Evolutionary conservation across 2,888 invertebrate genomes (phyloP).

Genomic region (Monoplex corrugatus): DNA sequence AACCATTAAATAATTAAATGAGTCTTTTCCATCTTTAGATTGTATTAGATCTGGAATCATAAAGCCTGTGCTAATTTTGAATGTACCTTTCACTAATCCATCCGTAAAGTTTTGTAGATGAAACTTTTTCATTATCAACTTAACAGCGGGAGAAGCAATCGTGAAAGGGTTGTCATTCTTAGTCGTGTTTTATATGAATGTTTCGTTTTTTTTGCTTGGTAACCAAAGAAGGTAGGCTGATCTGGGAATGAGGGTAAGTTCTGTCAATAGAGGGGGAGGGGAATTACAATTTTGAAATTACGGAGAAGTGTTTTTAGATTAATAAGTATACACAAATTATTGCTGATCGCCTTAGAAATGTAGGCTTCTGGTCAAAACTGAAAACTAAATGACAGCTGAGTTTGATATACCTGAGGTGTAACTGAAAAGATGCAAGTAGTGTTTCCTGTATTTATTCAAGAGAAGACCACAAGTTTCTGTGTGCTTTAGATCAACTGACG

Average conservation of each 20-base stretch:
- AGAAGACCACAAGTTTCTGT: neutral
- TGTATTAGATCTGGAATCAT: no score
- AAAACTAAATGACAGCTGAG: neutral
- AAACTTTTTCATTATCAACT: no score
- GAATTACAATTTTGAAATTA: neutral
- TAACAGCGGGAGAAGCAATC: no score
- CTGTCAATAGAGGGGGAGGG: neutral
- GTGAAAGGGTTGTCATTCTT: no score
- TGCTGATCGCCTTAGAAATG: neutral
- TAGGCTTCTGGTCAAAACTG: neutral
- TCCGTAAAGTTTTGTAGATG: no score
- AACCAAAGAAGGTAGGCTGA: no score
- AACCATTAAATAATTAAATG: no score
- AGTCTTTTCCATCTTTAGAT: no score
- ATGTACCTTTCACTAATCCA: no score
- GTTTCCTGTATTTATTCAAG: neutral
- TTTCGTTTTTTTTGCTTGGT: no score
- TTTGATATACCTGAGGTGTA: neutral
- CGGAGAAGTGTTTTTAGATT: neutral
- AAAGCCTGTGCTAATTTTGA: no score
- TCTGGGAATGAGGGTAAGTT: neutral
- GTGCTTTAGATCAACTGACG: neutral
- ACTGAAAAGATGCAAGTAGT: neutral
- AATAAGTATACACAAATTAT: neutral
- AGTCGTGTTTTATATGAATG: no score